Conservation (phyloP, 2,797 vertebrate species). For the Dicrostonyx torquatus region DNA sequence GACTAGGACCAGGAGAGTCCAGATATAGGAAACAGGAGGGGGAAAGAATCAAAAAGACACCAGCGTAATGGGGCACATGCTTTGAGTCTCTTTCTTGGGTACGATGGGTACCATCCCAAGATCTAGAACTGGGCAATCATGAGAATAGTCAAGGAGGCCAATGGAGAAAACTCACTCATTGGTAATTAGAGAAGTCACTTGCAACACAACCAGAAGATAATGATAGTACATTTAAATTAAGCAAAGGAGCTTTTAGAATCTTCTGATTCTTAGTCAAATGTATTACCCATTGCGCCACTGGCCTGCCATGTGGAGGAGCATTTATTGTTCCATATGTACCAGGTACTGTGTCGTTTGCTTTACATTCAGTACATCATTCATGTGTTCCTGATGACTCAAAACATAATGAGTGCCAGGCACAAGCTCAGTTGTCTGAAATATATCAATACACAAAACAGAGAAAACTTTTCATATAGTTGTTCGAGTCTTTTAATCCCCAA, state of each 20-base stretch:
- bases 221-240: too few relatives aligned
- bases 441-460: not conserved
- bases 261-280: too few relatives aligned
- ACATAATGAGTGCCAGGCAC: not conserved
- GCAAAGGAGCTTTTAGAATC: too few relatives aligned
- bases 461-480: not conserved
- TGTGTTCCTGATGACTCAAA: not conserved
- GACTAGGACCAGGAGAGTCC: not conserved
- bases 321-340: not conserved
- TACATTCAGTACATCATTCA: not conserved
- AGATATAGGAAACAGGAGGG: not conserved
- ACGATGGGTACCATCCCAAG: not conserved
- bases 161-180: fast-evolving
- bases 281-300: too few relatives aligned
- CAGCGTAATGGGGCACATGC: fast-evolving
- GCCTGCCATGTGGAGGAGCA: not conserved
- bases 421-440: not conserved
- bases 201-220: not conserved
- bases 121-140: not conserved
- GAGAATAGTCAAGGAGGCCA: not conserved
- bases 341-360: not conserved
- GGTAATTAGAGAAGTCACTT: not conserved
- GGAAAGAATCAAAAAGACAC: not conserved
- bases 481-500: not conserved
- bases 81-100: not conserved